These are phyloP conservation scores for Sminthurinus aureus DNA, from an alignment of 2,888 invertebrate species.

Conservation along the genomic window DNA sequence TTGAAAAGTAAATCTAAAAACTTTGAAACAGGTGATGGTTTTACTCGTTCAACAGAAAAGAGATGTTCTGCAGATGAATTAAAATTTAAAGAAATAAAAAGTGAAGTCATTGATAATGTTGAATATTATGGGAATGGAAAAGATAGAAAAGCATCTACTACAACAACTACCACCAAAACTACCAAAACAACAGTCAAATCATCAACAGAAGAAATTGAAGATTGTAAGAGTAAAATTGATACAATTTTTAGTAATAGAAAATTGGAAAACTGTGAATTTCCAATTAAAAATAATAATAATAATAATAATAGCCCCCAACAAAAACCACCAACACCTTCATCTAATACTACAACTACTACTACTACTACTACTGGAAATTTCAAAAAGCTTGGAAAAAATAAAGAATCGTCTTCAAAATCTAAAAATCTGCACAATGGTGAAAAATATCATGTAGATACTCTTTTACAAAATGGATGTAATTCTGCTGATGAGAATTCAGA, in stretches of 20 bases:
- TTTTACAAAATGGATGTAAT: neutral
- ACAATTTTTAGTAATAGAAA: conserved; percentile 33
- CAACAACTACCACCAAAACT: neutral
- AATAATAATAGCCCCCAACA: neutral
- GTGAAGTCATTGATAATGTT: conserved; percentile 5
- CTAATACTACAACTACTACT: neutral
- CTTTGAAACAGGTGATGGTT: neutral
- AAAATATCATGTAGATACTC: neutral
- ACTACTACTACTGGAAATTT: neutral
- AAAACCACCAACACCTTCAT: neutral
- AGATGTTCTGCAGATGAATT: conserved; percentile 7
- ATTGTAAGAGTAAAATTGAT: conserved; percentile 16
- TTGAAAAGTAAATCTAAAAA: neutral
- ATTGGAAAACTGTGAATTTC: conserved; percentile 24
- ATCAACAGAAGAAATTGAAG: neutral
- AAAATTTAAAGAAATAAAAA: conserved; percentile 4
- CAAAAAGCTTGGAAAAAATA: neutral
- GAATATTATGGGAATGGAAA: neutral
- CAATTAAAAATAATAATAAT: neutral
- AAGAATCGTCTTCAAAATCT: neutral
- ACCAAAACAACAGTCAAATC: neutral
- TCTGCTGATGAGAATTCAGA: conserved; percentile 37
- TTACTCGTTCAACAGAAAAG: neutral
- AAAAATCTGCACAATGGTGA: neutral
- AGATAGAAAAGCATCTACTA: neutral